phyloP scores from a whole-genome alignment of 2,113 vertebrate genomes.

The Scalopus aquaticus region DNA sequence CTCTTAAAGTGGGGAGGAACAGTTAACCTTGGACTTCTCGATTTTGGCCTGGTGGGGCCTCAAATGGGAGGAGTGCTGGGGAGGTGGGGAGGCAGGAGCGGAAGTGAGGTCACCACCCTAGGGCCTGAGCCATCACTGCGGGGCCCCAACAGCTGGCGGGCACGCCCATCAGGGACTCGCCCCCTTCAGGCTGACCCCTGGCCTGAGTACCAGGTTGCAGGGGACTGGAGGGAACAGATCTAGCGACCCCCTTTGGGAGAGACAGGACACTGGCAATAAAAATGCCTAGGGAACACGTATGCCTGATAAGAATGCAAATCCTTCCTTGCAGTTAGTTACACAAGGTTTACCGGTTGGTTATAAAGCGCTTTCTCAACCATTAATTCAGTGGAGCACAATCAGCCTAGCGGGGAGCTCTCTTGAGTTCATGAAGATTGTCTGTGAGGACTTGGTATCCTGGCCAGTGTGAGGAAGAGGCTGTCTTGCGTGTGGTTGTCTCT shows the following conservation, averaged over 20 bases:
- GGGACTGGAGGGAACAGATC: constrained; percentile 3
- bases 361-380: constrained; percentile 49
- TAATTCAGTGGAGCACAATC: constrained; percentile 24
- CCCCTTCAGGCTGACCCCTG: constrained; percentile 52
- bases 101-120: constrained; percentile 77
- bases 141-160: constrained; percentile 74
- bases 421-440: not conserved
- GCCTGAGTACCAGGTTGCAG: constrained; percentile 52
- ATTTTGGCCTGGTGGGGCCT: constrained; percentile 80
- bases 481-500: constrained; percentile 37
- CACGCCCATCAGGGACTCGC: constrained; percentile 70
- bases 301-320: constrained; percentile 37
- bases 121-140: constrained; percentile 63
- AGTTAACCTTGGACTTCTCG: constrained; percentile 82
- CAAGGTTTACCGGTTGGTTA: constrained; percentile 13
- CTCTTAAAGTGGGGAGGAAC: constrained; percentile 77
- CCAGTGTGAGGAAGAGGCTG: not conserved
- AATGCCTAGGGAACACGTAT: constrained; percentile 31
- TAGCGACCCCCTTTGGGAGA: not conserved
- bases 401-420: not conserved
- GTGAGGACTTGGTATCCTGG: not conserved
- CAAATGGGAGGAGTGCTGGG: constrained; percentile 70
- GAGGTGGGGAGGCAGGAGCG: constrained; percentile 61
- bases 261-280: constrained; percentile 23
- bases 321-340: not conserved